phyloP scores from a whole-genome alignment of 1,140 invertebrate genomes.

The Diplogasteroides magnus region DNA sequence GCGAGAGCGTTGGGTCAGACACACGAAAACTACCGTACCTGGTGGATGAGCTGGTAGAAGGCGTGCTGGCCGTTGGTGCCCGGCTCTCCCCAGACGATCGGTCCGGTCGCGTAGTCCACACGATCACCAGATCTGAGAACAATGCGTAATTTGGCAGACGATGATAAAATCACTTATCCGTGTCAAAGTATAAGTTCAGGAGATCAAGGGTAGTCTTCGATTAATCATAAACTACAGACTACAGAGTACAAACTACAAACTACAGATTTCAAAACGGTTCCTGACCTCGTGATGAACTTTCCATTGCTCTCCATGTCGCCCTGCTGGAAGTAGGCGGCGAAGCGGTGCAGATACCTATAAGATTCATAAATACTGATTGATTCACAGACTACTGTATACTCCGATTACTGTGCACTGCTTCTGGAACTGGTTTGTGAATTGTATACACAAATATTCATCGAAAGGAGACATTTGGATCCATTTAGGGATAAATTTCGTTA shows the following conservation, averaged over 20 bases:
- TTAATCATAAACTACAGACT: constrained; percentile 10
- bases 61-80: constrained; percentile 99
- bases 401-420: too few relatives aligned
- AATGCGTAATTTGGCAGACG: constrained; percentile 9
- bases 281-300: constrained; percentile 67
- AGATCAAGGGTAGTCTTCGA: constrained; percentile 11
- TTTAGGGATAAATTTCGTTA: too few relatives aligned
- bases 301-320: constrained; percentile 99
- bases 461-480: too few relatives aligned
- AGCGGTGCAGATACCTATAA: constrained; percentile 78
- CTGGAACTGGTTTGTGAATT: too few relatives aligned
- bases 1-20: too few relatives aligned
- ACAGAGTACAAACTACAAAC: neutral
- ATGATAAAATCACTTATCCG: too few relatives aligned
- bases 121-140: constrained; percentile 69
- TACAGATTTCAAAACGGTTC: neutral
- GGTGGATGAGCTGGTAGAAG: constrained; percentile 93
- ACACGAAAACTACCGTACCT: constrained; percentile 50
- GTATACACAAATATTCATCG: too few relatives aligned
- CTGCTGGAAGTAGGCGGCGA: constrained; percentile 99
- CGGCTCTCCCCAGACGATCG: constrained; percentile 91
- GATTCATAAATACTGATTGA: too few relatives aligned
- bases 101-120: constrained; percentile 79
- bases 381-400: too few relatives aligned
- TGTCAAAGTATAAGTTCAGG: too few relatives aligned